Percentiles rank a stretch among this genome's conserved stretches.
Evolutionary conservation across 2,113 vertebrate genomes (phyloP).

Genomic region (Sterrhoptilus dennistouni): DNA sequence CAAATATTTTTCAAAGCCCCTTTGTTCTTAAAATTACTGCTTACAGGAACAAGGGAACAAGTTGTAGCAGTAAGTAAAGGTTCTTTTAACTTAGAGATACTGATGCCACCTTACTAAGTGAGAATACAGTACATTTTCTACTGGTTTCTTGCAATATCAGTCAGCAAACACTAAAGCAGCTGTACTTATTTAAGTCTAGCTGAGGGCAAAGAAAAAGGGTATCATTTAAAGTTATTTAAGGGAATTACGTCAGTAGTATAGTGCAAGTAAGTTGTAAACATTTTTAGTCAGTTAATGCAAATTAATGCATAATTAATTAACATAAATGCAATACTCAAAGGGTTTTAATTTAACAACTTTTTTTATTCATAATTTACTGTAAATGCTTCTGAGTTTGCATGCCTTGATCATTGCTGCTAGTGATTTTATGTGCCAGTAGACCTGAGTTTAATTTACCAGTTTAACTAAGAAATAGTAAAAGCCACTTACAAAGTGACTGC

Average conservation of each 20-base stretch:
- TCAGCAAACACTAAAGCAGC: slow-evolving; percentile 46
- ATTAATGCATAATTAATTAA: slow-evolving; percentile 69
- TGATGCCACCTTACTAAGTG: slow-evolving; percentile 44
- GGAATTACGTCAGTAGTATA: slow-evolving; percentile 58
- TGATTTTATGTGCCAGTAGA: slow-evolving; percentile 86
- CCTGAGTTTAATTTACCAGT: slow-evolving; percentile 82
- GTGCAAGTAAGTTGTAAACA: slow-evolving; percentile 62
- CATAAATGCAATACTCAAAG: slow-evolving; percentile 84
- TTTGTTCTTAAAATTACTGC: background rate
- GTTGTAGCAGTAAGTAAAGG: background rate
- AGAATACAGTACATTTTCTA: slow-evolving; percentile 30
- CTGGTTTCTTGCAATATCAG: slow-evolving; percentile 40
- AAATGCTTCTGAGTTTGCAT: slow-evolving; percentile 89
- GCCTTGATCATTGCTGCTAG: slow-evolving; percentile 88
- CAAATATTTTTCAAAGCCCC: background rate
- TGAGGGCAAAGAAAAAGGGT: slow-evolving; percentile 9
- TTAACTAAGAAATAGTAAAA: slow-evolving; percentile 81
- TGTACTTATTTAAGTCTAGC: slow-evolving; percentile 25
- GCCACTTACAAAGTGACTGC: slow-evolving; percentile 86
- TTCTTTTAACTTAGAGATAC: background rate
- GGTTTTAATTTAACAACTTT: slow-evolving; percentile 81
- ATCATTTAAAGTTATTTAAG: slow-evolving; percentile 53
- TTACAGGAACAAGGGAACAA: background rate
- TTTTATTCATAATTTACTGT: slow-evolving; percentile 83
- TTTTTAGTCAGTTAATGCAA: slow-evolving; percentile 70